Percentiles rank a stretch among this genome's conserved stretches.
Conservation (phyloP, 2,113 vertebrate species). For the Hyperoodon ampullatus region DNA sequence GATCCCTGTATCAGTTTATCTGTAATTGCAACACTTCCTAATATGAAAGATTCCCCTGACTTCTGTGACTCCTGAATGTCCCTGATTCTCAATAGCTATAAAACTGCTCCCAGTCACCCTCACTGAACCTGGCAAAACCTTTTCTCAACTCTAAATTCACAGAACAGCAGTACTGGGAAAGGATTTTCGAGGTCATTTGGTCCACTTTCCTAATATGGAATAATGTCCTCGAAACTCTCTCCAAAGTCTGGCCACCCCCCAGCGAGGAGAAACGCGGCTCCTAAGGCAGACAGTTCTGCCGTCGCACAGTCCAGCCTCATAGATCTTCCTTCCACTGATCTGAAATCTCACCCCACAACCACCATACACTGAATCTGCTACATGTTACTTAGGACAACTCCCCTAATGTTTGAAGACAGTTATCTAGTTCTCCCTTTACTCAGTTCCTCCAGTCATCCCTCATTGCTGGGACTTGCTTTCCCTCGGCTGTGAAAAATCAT, state of each 20-base stretch:
- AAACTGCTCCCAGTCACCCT: neutral
- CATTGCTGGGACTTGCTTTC: neutral
- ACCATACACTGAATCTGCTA: too few relatives aligned
- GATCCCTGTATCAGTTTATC: neutral
- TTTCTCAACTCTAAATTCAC: neutral
- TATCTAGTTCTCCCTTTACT: neutral
- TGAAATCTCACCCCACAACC: neutral
- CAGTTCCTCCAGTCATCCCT: neutral
- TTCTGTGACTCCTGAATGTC: neutral
- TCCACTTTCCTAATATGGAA: neutral
- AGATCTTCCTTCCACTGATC: neutral
- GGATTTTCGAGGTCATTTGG: neutral
- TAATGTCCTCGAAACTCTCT: neutral
- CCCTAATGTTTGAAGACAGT: neutral
- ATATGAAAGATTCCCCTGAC: neutral
- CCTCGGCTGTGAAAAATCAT: neutral
- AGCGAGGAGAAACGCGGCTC: rapidly evolving
- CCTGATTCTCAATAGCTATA: neutral
- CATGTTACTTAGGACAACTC: neutral
- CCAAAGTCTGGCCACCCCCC: neutral
- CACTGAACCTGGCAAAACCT: neutral
- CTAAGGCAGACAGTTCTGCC: neutral
- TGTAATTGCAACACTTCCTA: neutral
- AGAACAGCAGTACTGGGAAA: neutral
- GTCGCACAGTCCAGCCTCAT: neutral